Evolutionary conservation across 2,797 vertebrate genomes (phyloP), one percentile per base, ranked within the genome.

Genomic region (Silurus aristotelis): DNA sequence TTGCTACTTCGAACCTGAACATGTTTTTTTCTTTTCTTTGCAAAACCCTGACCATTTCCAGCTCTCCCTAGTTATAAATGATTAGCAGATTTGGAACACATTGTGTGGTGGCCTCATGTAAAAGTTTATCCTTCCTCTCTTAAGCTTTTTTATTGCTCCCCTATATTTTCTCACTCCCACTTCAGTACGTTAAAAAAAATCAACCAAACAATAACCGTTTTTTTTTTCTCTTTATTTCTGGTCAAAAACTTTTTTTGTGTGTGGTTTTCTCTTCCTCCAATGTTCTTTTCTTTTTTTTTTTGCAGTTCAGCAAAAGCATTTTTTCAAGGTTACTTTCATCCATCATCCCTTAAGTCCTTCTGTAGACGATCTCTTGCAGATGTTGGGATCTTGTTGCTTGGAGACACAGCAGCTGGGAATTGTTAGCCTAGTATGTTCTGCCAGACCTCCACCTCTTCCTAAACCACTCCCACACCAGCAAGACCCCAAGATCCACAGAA

Each of bases 391-490:
- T 86, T 82, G 66, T 52, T 90, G 91, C 70, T 88, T 85, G 87
- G 89, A 90, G 88, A 92, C 91, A 88, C 78, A n/a, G 80, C 94
- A 95, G 91, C 93, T 94, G 94, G 92, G 86, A 95, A 78, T 90
- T 68, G 86, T 95, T 94, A 93, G 75, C 82, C 81, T 58, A 17
- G 60, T 84, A 84, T 84, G 87, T 78, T 82, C 73, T 73, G 86
- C 77, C 82, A 89, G 80, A 86, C 80, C 67, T 75, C 77, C 48
- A 13, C 73, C 73, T 80, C 82, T 60, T 82, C 46, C 60, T 27
- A 61, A 80, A 46, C 63, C 72, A 43, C 83, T 84, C 79, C 87
- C 43, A 31, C n/a, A 61, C 27, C 84, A 61, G 6, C 20, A 22
- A 84, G 61, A 61, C 38, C 73, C 55, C 9, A 38, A 19, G 85